phyloP scores from a whole-genome alignment of 2,797 vertebrate genomes.

The Lagorchestes hirsutus region DNA sequence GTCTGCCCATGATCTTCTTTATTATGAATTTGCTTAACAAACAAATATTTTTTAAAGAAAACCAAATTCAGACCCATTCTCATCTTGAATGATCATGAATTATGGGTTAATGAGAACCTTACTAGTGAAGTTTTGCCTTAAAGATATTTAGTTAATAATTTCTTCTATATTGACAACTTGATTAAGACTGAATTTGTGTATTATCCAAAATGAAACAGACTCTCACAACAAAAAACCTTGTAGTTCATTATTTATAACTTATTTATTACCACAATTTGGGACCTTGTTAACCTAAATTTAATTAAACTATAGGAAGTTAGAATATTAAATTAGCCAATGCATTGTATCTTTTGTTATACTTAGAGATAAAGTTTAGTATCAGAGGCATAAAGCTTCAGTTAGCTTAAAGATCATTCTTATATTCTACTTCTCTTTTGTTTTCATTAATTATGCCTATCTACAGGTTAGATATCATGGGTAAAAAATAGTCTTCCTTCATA shows the following conservation, averaged over 20 bases:
- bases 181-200: slow-evolving; percentile 5
- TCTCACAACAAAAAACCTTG: neutral
- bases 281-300: neutral
- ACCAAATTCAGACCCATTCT: neutral
- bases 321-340: neutral
- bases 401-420: neutral
- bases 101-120: slow-evolving; percentile 43
- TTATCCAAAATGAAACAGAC: slow-evolving; percentile 4
- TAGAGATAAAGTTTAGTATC: neutral
- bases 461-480: slow-evolving; percentile 5
- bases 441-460: neutral
- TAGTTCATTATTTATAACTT: neutral
- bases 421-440: neutral
- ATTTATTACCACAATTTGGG: neutral
- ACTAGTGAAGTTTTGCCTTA: slow-evolving; percentile 22
- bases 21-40: slow-evolving; percentile 43
- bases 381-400: neutral
- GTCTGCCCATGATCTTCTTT: slow-evolving; percentile 26
- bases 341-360: neutral
- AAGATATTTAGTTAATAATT: slow-evolving; percentile 23
- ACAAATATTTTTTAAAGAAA: slow-evolving; percentile 46
- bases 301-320: neutral
- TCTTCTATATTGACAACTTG: slow-evolving; percentile 4
- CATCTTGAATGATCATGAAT: slow-evolving; percentile 30
- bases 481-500: slow-evolving; percentile 34